Conservation (phyloP, 2,113 vertebrate species). For the Orthonyx spaldingii region DNA sequence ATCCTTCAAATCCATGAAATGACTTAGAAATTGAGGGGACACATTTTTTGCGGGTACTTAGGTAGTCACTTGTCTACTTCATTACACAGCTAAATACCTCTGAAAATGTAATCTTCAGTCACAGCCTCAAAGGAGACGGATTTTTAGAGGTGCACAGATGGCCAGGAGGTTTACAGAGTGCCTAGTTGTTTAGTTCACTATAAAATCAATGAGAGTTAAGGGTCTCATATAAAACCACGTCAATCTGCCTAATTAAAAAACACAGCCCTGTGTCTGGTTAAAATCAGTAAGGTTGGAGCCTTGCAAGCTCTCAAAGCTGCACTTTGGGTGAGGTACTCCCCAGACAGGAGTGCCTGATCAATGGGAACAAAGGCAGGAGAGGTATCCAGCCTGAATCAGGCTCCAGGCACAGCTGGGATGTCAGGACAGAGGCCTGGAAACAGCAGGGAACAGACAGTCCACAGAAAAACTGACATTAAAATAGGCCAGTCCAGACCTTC, state of each 20-base stretch:
- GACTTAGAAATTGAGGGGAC: not conserved
- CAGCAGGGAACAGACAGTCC: not conserved
- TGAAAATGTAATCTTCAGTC: not conserved
- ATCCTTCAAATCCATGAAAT: not conserved
- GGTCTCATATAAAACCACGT: not conserved
- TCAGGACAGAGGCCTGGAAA: not conserved
- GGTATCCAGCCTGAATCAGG: not conserved
- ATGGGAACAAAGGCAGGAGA: not conserved
- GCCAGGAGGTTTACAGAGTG: not conserved
- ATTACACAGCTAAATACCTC: not conserved
- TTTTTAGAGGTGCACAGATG: not conserved
- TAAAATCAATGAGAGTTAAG: not conserved
- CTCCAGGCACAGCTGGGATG: not conserved
- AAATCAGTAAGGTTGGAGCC: not conserved
- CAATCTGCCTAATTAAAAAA: not conserved
- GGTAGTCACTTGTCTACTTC: not conserved
- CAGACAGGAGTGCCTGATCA: not conserved
- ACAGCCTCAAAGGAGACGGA: not conserved
- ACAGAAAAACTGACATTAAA: not conserved
- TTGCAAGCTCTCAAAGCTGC: not conserved
- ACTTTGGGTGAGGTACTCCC: rapidly evolving
- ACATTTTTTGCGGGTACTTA: not conserved
- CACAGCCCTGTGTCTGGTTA: not conserved
- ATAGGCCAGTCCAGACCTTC: not conserved
- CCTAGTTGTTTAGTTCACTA: not conserved